Percentiles rank a stretch among this genome's conserved stretches.
Conservation (phyloP, 2,797 vertebrate genomes). For the Lepilemur septentrionalis region DNA sequence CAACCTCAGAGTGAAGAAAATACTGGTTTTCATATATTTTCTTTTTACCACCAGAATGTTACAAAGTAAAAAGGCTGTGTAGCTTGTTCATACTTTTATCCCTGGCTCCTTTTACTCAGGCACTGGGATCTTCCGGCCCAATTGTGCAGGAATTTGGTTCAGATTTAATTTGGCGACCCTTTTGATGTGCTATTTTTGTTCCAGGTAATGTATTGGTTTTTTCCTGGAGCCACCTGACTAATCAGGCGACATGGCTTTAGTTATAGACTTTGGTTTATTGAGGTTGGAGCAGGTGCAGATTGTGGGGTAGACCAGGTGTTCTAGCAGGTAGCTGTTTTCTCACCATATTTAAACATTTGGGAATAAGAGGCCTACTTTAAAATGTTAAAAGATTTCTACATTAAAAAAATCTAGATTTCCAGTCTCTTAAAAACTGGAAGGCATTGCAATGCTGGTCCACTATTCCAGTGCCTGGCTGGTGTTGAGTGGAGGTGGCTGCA, state of each 20-base stretch:
- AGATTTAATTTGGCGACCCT: constrained; percentile 25
- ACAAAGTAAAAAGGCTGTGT: not conserved
- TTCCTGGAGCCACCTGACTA: not conserved
- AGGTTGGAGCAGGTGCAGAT: not conserved
- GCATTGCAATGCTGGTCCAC: not conserved
- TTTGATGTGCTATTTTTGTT: not conserved
- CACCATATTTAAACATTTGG: not conserved
- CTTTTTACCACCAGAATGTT: constrained; percentile 39
- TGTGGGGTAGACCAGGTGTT: constrained; percentile 37
- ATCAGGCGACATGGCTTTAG: not conserved
- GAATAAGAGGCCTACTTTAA: not conserved
- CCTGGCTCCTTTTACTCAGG: not conserved
- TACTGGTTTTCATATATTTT: constrained; percentile 62
- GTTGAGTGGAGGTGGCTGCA: not conserved
- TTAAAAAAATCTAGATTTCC: not conserved
- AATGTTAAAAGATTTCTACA: not conserved
- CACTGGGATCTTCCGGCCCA: not conserved
- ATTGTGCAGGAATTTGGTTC: not conserved
- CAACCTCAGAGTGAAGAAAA: constrained; percentile 43
- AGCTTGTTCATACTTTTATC: not conserved
- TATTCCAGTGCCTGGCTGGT: not conserved
- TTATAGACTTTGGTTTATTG: constrained; percentile 1
- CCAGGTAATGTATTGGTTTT: not conserved
- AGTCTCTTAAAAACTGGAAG: not conserved
- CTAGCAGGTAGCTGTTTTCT: not conserved